A percentile compares a stretch with the other conserved stretches of the same genome.
phyloP scores from a whole-genome alignment of 2,797 vertebrate species.

The Dendrocincla tyrannina region DNA sequence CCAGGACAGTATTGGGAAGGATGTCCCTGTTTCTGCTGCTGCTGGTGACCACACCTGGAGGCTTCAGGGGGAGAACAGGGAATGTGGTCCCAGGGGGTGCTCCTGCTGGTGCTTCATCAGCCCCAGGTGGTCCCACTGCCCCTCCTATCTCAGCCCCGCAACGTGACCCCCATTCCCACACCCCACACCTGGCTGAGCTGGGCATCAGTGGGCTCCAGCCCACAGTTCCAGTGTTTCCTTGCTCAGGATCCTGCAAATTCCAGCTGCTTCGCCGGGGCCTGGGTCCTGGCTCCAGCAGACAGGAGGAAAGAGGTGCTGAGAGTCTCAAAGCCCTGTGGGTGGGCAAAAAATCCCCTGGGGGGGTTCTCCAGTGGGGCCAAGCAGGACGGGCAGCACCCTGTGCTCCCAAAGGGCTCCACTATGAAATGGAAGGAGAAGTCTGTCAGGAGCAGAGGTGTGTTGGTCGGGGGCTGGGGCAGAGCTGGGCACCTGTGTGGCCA shows the following conservation, averaged over 20 bases:
- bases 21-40: rapidly evolving
- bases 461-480: neutral
- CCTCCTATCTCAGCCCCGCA: too few relatives aligned
- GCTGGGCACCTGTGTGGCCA: rapidly evolving
- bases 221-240: conserved; percentile 63
- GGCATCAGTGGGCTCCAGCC: conserved; percentile 72
- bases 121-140: neutral
- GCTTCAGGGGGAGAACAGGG: neutral
- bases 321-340: neutral
- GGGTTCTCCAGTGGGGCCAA: neutral
- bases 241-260: neutral
- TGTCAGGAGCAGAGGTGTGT: rapidly evolving
- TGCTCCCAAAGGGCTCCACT: rapidly evolving
- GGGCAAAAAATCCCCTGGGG: neutral
- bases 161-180: rapidly evolving
- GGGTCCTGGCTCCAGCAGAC: neutral
- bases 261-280: neutral
- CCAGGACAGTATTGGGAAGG: rapidly evolving
- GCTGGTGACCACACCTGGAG: rapidly evolving
- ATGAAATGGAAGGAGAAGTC: rapidly evolving
- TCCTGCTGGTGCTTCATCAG: neutral
- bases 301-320: neutral
- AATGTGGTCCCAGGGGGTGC: too few relatives aligned
- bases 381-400: neutral
- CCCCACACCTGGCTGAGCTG: conserved; percentile 60